phyloP scores from a whole-genome alignment of 2,888 invertebrate genomes.

The Lycaena phlaeas region DNA sequence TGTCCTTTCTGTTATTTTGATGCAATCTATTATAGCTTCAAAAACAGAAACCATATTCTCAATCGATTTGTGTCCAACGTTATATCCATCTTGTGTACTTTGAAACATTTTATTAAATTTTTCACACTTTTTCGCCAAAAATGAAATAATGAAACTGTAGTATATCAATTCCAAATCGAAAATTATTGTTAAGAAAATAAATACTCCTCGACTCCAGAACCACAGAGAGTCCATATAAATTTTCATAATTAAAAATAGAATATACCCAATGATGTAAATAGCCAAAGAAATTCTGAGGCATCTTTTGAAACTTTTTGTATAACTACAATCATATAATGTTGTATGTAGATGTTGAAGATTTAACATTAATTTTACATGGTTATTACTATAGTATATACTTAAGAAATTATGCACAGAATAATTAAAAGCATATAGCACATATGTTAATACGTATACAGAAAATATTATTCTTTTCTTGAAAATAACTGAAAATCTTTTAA shows the following conservation, averaged over 20 bases:
- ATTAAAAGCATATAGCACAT: conserved; percentile 14
- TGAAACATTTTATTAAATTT: conserved; percentile 16
- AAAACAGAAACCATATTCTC: conserved; percentile 14
- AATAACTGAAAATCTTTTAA: conserved; percentile 10
- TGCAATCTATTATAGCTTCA: conserved; percentile 14
- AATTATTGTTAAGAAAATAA: conserved; percentile 16
- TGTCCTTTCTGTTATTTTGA: conserved; percentile 14
- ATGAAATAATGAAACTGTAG: conserved; percentile 14
- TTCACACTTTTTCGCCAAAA: conserved; percentile 18
- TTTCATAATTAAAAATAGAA: conserved; percentile 11
- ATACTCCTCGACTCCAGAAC: conserved; percentile 15
- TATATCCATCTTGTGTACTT: conserved; percentile 8
- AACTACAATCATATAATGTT: conserved; percentile 2
- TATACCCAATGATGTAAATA: conserved; percentile 9
- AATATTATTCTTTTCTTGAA: conserved; percentile 7
- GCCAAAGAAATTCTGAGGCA: conserved; percentile 2
- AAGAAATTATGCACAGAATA: conserved; percentile 13
- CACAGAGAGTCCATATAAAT: conserved; percentile 16
- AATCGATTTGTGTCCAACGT: conserved; percentile 2
- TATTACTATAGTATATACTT: conserved; percentile 11
- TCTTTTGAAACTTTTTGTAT: conserved; percentile 10
- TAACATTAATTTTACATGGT: conserved; percentile 13
- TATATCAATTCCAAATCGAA: conserved; percentile 23
- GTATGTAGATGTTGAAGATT: conserved; percentile 14
- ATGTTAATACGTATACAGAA: conserved; percentile 12